Evolutionary conservation across 2,888 invertebrate species (phyloP), one percentile per base, ranked within the genome.

Genomic region (Amphimallon solstitiale): DNA sequence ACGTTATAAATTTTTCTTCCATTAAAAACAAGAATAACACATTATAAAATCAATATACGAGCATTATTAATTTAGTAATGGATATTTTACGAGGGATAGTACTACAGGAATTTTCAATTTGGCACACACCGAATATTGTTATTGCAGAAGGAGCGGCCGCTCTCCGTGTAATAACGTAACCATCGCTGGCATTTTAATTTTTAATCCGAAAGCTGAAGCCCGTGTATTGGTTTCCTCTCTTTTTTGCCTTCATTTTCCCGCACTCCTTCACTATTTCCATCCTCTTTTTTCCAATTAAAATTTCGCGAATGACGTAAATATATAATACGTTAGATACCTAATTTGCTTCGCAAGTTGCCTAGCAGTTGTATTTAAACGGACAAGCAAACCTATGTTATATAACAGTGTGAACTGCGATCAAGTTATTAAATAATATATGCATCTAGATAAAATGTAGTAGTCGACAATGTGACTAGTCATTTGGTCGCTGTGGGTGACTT

Each of bases 61-160:
- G 54, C 70, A 73, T 77, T 78, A 79, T 78, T 78, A 78, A 79
- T 79, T 78, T 76, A 71, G 74, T 78, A 79, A 79, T 79, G 79
- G 78, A 75, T 76, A 76, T 78, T 78, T 76, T 71, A 78, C 70
- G 77, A 76, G 76, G 76, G 76, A 73, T 71, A 64, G 34, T 72
- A 74, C 74, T 76, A 78, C 78, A 77, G 76, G 77, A 77, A 78
- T 78, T 79, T 79, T 79, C 79, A 78, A 78, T 79, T 79, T 79
- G 75, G 73, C 70, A 65, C 70, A 65, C 62, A 38, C 37, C 63
- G 48, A 59, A 62, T 61, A 70, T 73, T 72, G 72, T 67, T 63
- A 69, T 73, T 71, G 72, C 68, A 72, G 74, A 73, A 73, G 74
- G 71, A 72, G 71, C 74, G 74, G 74, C 74, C 75, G 74, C 51